Conservation (phyloP, 2,797 vertebrate genomes). For the Tapera naevia region DNA sequence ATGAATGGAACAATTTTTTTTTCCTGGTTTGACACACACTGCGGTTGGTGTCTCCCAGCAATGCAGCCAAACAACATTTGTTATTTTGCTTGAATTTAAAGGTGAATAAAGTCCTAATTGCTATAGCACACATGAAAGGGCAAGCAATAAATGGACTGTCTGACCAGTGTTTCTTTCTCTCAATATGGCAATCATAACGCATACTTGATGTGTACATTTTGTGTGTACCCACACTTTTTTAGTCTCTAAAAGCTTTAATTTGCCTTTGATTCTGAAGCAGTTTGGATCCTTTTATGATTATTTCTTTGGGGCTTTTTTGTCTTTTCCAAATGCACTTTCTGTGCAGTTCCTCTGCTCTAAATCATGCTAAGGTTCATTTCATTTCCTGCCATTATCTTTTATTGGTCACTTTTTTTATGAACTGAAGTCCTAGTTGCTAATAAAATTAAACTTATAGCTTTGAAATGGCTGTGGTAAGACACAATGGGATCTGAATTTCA, state of each 20-base stretch:
- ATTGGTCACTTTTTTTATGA: slow-evolving; percentile 57
- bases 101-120: background rate
- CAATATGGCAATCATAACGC: background rate
- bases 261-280: background rate
- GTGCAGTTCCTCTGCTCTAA: background rate
- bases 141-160: background rate
- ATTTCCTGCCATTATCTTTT: slow-evolving; percentile 59
- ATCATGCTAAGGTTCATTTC: slow-evolving; percentile 46
- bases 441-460: slow-evolving; percentile 39
- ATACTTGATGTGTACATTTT: background rate
- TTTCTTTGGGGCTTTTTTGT: background rate
- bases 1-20: background rate
- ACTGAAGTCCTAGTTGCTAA: slow-evolving; percentile 39
- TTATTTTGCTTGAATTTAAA: slow-evolving; percentile 8
- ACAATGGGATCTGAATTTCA: background rate
- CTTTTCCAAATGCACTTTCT: background rate
- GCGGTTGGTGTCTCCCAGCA: background rate
- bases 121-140: background rate
- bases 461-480: background rate
- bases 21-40: background rate
- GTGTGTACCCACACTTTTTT: background rate
- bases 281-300: background rate
- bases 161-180: background rate
- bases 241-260: background rate
- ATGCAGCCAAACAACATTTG: background rate